These are phyloP conservation scores for Alosa sapidissima DNA, from an alignment of 2,797 vertebrate species.

Conservation along the genomic window DNA sequence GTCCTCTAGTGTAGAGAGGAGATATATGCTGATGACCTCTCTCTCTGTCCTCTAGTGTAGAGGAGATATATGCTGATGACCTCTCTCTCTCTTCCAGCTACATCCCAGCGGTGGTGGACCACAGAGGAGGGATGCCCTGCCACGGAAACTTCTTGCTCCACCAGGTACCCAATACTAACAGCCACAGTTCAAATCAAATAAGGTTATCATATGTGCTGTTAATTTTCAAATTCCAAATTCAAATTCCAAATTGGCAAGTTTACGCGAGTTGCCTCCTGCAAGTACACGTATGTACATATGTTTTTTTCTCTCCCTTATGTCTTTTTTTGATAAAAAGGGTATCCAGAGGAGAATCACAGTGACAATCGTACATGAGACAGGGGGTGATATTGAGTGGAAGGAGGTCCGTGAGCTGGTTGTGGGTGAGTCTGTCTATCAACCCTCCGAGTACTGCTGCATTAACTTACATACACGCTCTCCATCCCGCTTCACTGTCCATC, in stretches of 20 bases:
- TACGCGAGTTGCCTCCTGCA: background rate
- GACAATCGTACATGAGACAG: constrained; percentile 92
- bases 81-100: constrained; percentile 78
- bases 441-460: background rate
- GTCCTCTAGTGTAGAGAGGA: background rate
- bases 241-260: background rate
- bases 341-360: constrained; percentile 94
- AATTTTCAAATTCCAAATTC: too few species aligned
- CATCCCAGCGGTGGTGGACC: constrained; percentile 93
- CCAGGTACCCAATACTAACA: constrained; percentile 75
- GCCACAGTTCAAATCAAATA: background rate
- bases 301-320: background rate
- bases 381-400: constrained; percentile 89
- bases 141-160: constrained; percentile 95
- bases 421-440: constrained; percentile 67
- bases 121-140: constrained; percentile 94
- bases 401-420: constrained; percentile 96
- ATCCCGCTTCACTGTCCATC: background rate
- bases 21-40: too few species aligned
- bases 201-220: background rate
- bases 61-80: too few species aligned
- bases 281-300: background rate
- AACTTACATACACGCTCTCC: background rate
- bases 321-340: constrained; percentile 72
- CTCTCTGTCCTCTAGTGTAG: background rate